Base-by-base conservation (phyloP, 2,113 vertebrate genomes). In the Tyto alba region DNA sequence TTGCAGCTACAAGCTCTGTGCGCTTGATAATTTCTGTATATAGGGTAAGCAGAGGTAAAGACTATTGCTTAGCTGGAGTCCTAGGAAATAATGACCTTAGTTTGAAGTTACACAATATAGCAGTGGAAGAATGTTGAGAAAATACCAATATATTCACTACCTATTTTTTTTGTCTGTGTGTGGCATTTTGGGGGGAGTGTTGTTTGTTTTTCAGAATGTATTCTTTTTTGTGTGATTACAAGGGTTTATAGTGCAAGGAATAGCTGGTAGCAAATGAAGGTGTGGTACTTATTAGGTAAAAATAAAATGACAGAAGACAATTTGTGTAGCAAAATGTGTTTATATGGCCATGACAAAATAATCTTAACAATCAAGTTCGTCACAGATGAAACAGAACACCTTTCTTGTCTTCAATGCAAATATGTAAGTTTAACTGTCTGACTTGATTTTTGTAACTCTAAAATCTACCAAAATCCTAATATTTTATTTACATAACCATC, bases 141-240 rank as follows among this genome's bases (percentile, higher is more conserved):
- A 63, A 56, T 55, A n/a, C 3, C 13, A 19, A 3, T 55, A 8
- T 47, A 38, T 75, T 86, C 55, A 36, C 5, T 47, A 12, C 3
- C 7, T 69, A 9, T 77, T 26, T 4, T 71, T 17, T 48, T 6
- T 22, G 2, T 38, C 11, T 69, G 25, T 63, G 3, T 15, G 8
- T 41, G 6, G 2, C 4, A 0, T 19, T 18, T 60, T 29, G 6
- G 2, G 2, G 0, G 4, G 23, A 4, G 6, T 27, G 26, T 16
- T 22, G 2, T 60, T 41, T 52, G 7, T 74, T 82, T 86, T 74
- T 78, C n/a, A 77, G 30, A 41, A 34, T 84, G 26, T 45, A 19
- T 78, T 73, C 20, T 3, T 4, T 62, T 8, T 76, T 56, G 23
- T 72, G 16, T 68, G 20, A 32, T 72, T 83, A 15, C 1, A 0